phyloP scores from a whole-genome alignment of 2,113 vertebrate genomes.

The Rhineura floridana region DNA sequence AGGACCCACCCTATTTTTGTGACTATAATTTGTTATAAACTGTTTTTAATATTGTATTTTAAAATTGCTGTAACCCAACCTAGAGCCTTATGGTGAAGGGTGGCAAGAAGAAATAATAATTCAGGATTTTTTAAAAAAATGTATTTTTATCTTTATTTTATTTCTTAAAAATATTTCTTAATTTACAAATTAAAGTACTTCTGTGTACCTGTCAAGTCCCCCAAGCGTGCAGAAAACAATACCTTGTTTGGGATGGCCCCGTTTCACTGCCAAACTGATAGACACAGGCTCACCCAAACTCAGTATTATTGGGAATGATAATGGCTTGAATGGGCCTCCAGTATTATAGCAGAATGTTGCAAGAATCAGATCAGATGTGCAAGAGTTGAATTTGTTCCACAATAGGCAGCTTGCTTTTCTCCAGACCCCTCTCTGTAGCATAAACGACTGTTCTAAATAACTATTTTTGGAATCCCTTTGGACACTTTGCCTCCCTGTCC shows the following conservation, averaged over 20 bases:
- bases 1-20: no score
- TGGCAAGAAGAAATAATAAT: no score
- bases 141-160: no score
- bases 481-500: background rate
- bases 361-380: slow-evolving; percentile 6
- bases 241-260: no score
- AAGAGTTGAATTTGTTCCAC: slow-evolving; percentile 15
- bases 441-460: slow-evolving; percentile 34
- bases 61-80: no score
- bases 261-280: background rate
- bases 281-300: background rate
- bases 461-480: background rate
- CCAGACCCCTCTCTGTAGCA: slow-evolving; percentile 28
- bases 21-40: no score
- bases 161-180: no score
- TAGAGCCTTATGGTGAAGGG: no score
- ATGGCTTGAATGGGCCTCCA: background rate
- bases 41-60: no score
- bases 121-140: no score
- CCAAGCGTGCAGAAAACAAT: background rate
- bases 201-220: background rate
- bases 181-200: no score
- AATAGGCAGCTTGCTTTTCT: slow-evolving; percentile 30
- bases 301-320: background rate
- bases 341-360: slow-evolving; percentile 37